Evolutionary conservation across 2,888 invertebrate genomes (phyloP).

Genomic region (Chymomyza procnemis): DNA sequence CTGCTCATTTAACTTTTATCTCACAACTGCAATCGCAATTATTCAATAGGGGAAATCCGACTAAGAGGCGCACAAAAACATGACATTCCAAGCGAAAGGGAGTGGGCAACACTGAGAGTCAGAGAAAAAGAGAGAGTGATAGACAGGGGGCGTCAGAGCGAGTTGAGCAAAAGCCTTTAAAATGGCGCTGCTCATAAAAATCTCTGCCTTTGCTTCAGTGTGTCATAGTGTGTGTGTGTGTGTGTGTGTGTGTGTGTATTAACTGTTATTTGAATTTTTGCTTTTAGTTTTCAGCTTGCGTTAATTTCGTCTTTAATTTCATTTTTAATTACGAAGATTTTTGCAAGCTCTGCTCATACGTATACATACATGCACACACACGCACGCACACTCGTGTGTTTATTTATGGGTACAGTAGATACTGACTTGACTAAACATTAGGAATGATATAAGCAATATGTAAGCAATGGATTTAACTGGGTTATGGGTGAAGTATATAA

Average conservation of each 20-base stretch:
- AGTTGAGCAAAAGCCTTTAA: slow-evolving; percentile 1
- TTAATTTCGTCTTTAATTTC: slow-evolving; percentile 33
- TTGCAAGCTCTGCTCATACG: not conserved
- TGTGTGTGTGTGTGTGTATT: slow-evolving; percentile 1
- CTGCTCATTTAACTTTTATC: slow-evolving; percentile 76
- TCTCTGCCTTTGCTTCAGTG: not conserved
- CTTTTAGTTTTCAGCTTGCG: slow-evolving; percentile 1
- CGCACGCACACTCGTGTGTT: not conserved
- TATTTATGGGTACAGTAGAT: slow-evolving; percentile 3
- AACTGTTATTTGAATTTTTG: not conserved
- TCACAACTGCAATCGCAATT: slow-evolving; percentile 69
- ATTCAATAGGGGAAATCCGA: slow-evolving; percentile 71
- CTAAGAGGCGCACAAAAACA: slow-evolving; percentile 7
- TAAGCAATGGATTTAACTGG: no score
- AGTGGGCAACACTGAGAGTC: not conserved
- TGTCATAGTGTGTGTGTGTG: slow-evolving; percentile 11
- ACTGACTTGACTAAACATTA: not conserved
- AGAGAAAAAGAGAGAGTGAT: no score
- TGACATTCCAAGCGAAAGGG: not conserved
- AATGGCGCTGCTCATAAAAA: slow-evolving; percentile 3
- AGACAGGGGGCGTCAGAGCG: not conserved
- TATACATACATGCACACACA: slow-evolving; percentile 2
- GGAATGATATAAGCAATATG: no score
- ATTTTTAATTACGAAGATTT: slow-evolving; percentile 29
- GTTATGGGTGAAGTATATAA: no score